Evolutionary conservation across 2,888 invertebrate species (phyloP).

Genomic region (Taenaris catops): DNA sequence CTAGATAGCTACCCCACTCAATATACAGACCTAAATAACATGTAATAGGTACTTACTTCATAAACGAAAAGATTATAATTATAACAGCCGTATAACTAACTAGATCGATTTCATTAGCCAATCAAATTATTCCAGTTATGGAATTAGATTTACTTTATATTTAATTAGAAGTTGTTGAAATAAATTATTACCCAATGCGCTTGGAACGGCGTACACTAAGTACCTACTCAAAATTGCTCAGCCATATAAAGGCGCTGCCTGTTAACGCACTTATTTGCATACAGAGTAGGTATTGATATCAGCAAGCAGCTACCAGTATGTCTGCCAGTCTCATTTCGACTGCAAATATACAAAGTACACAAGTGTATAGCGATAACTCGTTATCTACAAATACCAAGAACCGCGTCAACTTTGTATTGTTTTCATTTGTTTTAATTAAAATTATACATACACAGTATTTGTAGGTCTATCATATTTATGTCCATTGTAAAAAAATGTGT

Average conservation of each 20-base stretch:
- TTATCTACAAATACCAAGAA: constrained; percentile 33
- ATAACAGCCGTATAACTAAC: no score
- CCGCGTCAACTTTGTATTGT: constrained; percentile 22
- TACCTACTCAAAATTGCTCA: constrained; percentile 5
- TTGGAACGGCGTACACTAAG: background rate
- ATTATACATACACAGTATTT: constrained; percentile 8
- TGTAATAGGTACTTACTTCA: no score
- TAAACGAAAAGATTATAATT: no score
- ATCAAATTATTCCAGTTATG: no score
- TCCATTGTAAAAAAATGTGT: no score
- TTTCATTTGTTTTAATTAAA: constrained; percentile 23
- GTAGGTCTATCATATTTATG: background rate
- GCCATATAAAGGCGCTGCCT: constrained; percentile 2
- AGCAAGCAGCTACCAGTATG: constrained; percentile 10
- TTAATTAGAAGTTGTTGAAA: constrained; percentile 6
- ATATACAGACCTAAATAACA: no score
- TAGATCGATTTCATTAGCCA: no score
- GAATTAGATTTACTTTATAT: background rate
- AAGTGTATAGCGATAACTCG: constrained; percentile 30
- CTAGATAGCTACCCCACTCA: no score
- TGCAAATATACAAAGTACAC: constrained; percentile 22
- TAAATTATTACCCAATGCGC: constrained; percentile 7
- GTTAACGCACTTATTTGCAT: constrained; percentile 18
- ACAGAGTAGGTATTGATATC: constrained; percentile 13
- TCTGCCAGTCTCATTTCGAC: constrained; percentile 17